phyloP scores from a whole-genome alignment of 2,797 vertebrate species.

The Alca torda region DNA sequence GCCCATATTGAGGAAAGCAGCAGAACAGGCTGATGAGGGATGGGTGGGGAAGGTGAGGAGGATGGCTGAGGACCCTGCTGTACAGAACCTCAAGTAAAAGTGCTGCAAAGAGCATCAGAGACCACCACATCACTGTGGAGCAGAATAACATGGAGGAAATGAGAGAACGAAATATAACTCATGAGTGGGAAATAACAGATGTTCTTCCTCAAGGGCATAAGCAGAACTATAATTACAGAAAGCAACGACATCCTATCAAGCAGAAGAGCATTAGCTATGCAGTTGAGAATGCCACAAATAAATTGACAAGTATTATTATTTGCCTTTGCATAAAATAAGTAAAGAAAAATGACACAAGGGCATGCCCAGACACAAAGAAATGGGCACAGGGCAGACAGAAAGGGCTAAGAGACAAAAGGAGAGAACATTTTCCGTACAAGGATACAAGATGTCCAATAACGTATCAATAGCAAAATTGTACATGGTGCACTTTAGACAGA shows the following conservation, averaged over 20 bases:
- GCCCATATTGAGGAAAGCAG: not conserved
- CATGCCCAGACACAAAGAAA: not conserved
- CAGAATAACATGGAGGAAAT: not conserved
- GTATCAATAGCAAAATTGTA: not conserved
- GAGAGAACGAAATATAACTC: constrained; percentile 16
- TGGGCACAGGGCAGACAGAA: not conserved
- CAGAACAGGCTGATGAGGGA: not conserved
- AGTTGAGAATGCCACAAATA: constrained; percentile 31
- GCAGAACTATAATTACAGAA: constrained; percentile 42
- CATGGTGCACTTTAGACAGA: not conserved
- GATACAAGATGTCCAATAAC: not conserved
- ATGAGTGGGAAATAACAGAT: constrained; percentile 64
- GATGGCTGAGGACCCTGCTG: not conserved
- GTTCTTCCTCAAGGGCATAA: constrained; percentile 64
- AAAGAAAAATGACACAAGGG: not conserved
- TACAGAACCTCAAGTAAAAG: not conserved
- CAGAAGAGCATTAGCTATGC: constrained; percentile 48
- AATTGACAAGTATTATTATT: constrained; percentile 55
- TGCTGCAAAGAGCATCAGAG: not conserved
- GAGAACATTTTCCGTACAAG: not conserved
- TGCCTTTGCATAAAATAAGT: not conserved
- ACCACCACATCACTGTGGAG: not conserved
- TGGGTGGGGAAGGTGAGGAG: not conserved
- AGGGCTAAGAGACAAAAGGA: not conserved
- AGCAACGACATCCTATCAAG: constrained; percentile 33